phyloP scores from a whole-genome alignment of 2,113 vertebrate species.

The Neolamprologus hecqui region DNA sequence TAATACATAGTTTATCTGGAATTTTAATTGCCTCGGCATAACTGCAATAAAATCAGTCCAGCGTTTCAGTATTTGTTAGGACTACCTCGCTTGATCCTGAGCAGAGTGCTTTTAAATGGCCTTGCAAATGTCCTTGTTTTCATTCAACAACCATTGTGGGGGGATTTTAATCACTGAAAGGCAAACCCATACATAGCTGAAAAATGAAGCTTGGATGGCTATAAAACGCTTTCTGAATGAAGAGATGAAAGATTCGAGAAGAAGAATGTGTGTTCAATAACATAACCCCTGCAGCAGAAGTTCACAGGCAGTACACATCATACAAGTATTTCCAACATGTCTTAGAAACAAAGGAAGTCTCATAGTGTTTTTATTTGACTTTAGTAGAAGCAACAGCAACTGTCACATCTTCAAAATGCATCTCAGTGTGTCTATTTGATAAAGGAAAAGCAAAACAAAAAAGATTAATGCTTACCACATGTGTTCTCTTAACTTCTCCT shows the following conservation, averaged over 20 bases:
- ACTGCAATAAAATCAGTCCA: conserved; percentile 61
- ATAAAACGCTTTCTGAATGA: background rate
- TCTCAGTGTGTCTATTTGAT: conserved; percentile 31
- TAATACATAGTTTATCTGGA: conserved; percentile 35
- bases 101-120: conserved; percentile 16
- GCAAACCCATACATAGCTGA: conserved; percentile 14
- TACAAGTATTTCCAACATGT: background rate
- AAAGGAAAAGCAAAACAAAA: conserved; percentile 5
- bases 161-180: conserved; percentile 23
- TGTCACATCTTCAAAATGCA: conserved; percentile 33
- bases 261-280: conserved; percentile 15
- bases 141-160: background rate
- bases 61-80: conserved; percentile 31
- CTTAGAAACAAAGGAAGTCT: background rate
- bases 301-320: background rate
- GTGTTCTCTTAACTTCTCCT: conserved; percentile 22
- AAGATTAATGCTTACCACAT: conserved; percentile 56
- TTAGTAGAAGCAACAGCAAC: conserved; percentile 8
- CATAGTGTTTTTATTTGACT: background rate
- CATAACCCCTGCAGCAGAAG: background rate
- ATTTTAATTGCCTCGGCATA: conserved; percentile 43
- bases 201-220: conserved; percentile 24
- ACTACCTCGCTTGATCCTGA: conserved; percentile 18
- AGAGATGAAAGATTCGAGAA: background rate
- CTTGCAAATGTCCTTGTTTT: background rate